Evolutionary conservation across 1,140 invertebrate species (phyloP).

Genomic region (Aphaenogaster floridana): DNA sequence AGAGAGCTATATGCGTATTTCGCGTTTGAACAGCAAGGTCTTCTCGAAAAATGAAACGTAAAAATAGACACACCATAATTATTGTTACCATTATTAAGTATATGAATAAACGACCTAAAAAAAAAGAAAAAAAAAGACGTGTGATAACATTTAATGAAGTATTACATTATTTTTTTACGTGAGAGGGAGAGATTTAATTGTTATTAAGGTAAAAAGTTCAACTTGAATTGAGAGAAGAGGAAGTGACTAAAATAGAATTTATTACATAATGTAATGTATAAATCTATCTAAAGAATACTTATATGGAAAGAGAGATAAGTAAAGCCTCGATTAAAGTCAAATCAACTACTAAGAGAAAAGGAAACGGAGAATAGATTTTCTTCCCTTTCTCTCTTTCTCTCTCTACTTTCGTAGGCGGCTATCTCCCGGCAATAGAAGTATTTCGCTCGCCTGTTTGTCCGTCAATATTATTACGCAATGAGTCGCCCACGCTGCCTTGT

Average conservation of each 20-base stretch:
- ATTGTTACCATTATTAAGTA: background rate
- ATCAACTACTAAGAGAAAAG: background rate
- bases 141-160: background rate
- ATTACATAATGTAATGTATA: background rate
- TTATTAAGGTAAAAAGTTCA: background rate
- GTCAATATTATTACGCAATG: slow-evolving; percentile 69
- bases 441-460: slow-evolving; percentile 56
- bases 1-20: background rate
- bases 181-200: background rate
- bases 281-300: background rate
- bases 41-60: background rate
- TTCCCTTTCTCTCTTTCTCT: background rate
- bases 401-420: slow-evolving; percentile 4
- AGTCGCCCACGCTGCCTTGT: slow-evolving; percentile 62
- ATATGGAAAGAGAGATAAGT: background rate
- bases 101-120: background rate
- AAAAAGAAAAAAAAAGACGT: background rate
- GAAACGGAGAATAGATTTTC: background rate
- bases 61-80: background rate
- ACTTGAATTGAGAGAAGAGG: background rate
- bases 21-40: background rate
- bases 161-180: background rate
- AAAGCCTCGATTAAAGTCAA: slow-evolving; percentile 4
- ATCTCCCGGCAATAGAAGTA: slow-evolving; percentile 56
- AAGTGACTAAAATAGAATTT: background rate